These are phyloP conservation scores for Hypolimnas misippus DNA, from an alignment of 2,888 invertebrate species.

Conservation along the genomic window DNA sequence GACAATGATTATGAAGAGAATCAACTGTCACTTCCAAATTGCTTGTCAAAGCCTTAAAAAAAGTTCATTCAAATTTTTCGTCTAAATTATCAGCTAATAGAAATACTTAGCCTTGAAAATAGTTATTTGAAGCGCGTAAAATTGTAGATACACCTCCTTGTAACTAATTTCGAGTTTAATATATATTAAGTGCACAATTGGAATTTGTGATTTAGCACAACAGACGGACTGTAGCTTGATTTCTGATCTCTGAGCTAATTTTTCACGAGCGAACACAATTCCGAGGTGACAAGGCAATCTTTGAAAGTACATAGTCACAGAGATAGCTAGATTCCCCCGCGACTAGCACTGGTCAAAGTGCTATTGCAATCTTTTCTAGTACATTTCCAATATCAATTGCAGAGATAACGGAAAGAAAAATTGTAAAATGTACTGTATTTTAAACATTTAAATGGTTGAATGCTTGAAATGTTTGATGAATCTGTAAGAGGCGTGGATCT, in stretches of 20 bases:
- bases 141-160: too few species aligned
- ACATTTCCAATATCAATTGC: slow-evolving; percentile 56
- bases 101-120: too few species aligned
- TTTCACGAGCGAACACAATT: slow-evolving; percentile 56
- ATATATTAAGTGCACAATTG: not conserved
- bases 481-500: too few species aligned
- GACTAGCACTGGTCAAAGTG: slow-evolving; percentile 49
- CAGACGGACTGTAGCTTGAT: slow-evolving; percentile 14
- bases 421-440: not conserved
- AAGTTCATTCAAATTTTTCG: too few species aligned
- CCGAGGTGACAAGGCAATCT: slow-evolving; percentile 58
- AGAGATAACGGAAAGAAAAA: not conserved
- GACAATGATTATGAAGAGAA: too few species aligned
- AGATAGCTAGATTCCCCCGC: slow-evolving; percentile 48
- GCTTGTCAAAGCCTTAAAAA: too few species aligned
- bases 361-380: slow-evolving; percentile 54
- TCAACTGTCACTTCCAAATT: too few species aligned
- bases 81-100: too few species aligned
- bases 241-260: slow-evolving; percentile 47
- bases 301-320: slow-evolving; percentile 51
- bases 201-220: slow-evolving; percentile 9
- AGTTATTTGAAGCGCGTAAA: too few species aligned
- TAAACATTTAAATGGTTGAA: not conserved
- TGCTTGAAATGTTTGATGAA: too few species aligned
- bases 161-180: not conserved